Conservation (phyloP, 2,888 invertebrate species). For the Parnassius glacialis region DNA sequence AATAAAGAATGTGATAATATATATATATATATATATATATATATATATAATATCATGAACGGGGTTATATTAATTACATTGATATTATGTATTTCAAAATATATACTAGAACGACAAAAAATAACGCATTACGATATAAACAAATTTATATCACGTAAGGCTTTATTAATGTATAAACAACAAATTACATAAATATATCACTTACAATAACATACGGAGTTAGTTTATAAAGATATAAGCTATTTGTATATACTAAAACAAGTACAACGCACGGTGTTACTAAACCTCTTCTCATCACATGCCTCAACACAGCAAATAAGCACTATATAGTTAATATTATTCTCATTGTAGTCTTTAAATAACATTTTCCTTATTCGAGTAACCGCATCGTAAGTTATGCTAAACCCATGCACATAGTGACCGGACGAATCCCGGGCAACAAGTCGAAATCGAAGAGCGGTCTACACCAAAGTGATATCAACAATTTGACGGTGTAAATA, state of each 20-base stretch:
- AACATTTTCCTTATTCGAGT: conserved; percentile 77
- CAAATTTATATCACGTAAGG: no score
- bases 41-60: no score
- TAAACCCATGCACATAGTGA: conserved; percentile 78
- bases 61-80: not conserved
- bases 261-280: conserved; percentile 77
- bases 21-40: no score
- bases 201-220: conserved; percentile 2
- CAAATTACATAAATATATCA: not conserved
- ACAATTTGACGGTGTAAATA: conserved; percentile 70
- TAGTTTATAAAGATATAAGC: conserved; percentile 41
- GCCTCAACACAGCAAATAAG: conserved; percentile 79
- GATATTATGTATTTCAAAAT: not conserved
- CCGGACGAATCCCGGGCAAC: conserved; percentile 60
- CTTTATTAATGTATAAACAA: not conserved
- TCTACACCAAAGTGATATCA: conserved; percentile 52
- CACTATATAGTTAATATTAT: conserved; percentile 78
- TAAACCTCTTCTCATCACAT: conserved; percentile 79
- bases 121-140: no score
- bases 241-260: conserved; percentile 76
- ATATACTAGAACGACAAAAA: no score
- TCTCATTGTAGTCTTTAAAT: conserved; percentile 78
- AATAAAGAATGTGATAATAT: no score
- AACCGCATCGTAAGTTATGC: conserved; percentile 79
- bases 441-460: conserved; percentile 47